Conservation (phyloP, 2,113 vertebrate species). For the Lucifuga dentata region DNA sequence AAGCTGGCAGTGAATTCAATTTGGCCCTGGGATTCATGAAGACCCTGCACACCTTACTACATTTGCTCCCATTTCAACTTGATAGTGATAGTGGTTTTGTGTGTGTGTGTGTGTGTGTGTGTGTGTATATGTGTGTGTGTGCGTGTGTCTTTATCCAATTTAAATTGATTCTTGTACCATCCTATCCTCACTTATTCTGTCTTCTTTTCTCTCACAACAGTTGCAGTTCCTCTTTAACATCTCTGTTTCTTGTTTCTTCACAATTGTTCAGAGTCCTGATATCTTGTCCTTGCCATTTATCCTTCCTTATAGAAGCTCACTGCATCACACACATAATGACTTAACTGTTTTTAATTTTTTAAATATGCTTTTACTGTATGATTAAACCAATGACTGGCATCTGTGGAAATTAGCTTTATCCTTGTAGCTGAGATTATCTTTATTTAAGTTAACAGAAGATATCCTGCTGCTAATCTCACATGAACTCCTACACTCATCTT, state of each 20-base stretch:
- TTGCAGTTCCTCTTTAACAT: no score
- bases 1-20: slow-evolving; percentile 30
- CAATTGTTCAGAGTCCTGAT: no score
- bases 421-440: slow-evolving; percentile 17
- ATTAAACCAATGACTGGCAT: background rate
- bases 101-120: background rate
- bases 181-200: background rate
- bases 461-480: slow-evolving; percentile 18
- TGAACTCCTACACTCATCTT: background rate
- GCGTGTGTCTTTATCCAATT: slow-evolving; percentile 9
- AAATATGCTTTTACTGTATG: background rate
- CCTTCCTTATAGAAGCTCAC: background rate
- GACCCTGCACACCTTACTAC: slow-evolving; percentile 1
- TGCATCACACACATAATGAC: background rate
- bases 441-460: slow-evolving; percentile 22
- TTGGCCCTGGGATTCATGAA: slow-evolving; percentile 32
- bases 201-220: background rate
- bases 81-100: background rate
- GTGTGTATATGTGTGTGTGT: background rate
- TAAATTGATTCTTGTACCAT: slow-evolving; percentile 16
- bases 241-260: background rate
- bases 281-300: background rate
- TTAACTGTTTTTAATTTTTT: background rate
- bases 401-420: background rate
- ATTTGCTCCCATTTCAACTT: slow-evolving; percentile 12